These are phyloP conservation scores for Sarotherodon lohbergeri DNA, from an alignment of 2,113 vertebrate genomes.

Conservation along the genomic window DNA sequence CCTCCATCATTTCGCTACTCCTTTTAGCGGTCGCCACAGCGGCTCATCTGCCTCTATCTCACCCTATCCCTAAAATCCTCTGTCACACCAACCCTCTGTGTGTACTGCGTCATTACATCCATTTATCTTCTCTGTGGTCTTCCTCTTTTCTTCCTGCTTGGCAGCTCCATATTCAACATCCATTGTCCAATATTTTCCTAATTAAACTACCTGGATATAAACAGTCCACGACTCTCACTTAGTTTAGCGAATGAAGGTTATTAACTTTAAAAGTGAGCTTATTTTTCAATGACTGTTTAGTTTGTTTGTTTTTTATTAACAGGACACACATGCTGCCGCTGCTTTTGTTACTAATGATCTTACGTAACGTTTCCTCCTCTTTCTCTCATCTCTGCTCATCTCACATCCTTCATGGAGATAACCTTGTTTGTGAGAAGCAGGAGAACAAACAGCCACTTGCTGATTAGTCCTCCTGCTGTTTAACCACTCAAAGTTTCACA, in stretches of 20 bases:
- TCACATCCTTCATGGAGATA: not conserved
- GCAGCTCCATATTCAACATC: not conserved
- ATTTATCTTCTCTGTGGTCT: not conserved
- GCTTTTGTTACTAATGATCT: not conserved
- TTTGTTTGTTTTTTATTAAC: not conserved
- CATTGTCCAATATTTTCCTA: not conserved
- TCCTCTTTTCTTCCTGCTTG: not conserved
- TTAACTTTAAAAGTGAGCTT: not conserved
- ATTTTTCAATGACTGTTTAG: not conserved
- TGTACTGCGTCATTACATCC: not conserved
- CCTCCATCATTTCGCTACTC: not conserved
- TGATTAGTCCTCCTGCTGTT: not conserved
- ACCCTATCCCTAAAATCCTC: not conserved
- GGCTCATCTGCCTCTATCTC: not conserved
- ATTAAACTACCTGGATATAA: not conserved
- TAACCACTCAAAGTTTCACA: not conserved
- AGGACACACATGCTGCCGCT: not conserved
- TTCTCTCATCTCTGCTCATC: not conserved
- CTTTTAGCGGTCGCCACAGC: not conserved
- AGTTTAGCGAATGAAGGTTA: not conserved
- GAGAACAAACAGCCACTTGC: not conserved
- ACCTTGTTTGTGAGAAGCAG: not conserved
- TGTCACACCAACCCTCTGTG: not conserved
- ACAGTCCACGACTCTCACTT: not conserved
- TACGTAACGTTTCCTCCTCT: not conserved